A percentile compares a stretch with the other conserved stretches of the same genome.
phyloP scores from a whole-genome alignment of 2,888 invertebrate genomes.

The Lacanobia oleracea region DNA sequence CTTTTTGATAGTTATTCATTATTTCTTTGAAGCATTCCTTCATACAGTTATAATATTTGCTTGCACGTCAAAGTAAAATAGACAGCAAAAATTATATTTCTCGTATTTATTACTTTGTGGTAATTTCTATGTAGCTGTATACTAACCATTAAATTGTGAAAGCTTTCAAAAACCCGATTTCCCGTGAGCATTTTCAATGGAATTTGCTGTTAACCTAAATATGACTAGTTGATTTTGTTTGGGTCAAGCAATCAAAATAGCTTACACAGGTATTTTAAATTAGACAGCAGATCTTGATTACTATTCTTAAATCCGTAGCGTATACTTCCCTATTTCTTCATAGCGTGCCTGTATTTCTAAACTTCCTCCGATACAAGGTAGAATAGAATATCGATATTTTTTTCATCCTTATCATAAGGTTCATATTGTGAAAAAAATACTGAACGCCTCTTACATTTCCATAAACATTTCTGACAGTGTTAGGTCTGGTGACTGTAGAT shows the following conservation, averaged over 20 bases:
- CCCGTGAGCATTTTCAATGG: neutral
- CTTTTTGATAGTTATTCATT: neutral
- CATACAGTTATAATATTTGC: neutral
- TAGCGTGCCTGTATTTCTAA: neutral
- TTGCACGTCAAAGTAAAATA: slow-evolving; percentile 6
- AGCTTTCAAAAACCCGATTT: slow-evolving; percentile 1
- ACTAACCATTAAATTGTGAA: slow-evolving; percentile 6
- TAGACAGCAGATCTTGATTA: neutral
- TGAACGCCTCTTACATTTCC: neutral
- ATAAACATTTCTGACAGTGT: too few species aligned
- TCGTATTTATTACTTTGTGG: neutral
- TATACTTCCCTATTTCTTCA: neutral
- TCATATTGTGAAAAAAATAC: neutral
- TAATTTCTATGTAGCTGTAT: slow-evolving; percentile 13
- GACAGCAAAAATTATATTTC: slow-evolving; percentile 1
- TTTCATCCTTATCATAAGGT: neutral
- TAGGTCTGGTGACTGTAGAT: too few species aligned
- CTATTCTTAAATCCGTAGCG: neutral
- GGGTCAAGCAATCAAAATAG: neutral
- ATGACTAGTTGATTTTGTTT: neutral
- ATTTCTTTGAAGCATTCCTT: neutral
- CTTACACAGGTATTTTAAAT: neutral
- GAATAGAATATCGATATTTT: neutral
- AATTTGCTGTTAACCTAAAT: neutral
- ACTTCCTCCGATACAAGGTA: neutral